Conservation (phyloP, 2,113 vertebrate species). For the Actenoides hombroni region DNA sequence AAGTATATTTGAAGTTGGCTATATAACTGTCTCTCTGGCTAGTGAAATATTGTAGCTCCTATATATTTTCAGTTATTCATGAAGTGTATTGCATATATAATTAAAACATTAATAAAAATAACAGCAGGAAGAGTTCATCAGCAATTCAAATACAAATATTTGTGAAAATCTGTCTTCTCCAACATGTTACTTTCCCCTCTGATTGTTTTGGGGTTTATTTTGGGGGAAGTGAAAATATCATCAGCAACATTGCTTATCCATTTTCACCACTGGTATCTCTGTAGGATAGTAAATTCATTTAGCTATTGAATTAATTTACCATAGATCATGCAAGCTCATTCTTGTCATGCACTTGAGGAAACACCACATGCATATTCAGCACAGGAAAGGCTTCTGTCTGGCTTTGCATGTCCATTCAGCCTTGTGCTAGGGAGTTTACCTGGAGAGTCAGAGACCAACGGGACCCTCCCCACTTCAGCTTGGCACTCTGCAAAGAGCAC, state of each 20-base stretch:
- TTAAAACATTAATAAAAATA: constrained; percentile 70
- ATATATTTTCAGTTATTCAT: constrained; percentile 38
- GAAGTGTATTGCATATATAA: constrained; percentile 57
- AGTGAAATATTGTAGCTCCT: constrained; percentile 13
- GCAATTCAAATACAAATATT: constrained; percentile 68
- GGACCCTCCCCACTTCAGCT: not conserved
- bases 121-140: constrained; percentile 67
- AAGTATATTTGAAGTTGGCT: constrained; percentile 3
- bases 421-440: not conserved
- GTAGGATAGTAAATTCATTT: constrained; percentile 34
- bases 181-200: constrained; percentile 40
- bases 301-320: constrained; percentile 39
- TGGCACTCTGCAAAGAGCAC: not conserved
- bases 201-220: not conserved
- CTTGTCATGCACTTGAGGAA: not conserved
- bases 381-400: not conserved
- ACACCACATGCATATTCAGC: not conserved
- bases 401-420: not conserved
- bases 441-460: not conserved
- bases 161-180: constrained; percentile 67
- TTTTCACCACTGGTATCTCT: constrained; percentile 17
- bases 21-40: constrained; percentile 2
- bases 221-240: not conserved
- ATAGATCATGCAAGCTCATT: not conserved
- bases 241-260: not conserved